Evolutionary conservation across 2,797 vertebrate genomes (phyloP).

Genomic region (Peromyscus attwateri): DNA sequence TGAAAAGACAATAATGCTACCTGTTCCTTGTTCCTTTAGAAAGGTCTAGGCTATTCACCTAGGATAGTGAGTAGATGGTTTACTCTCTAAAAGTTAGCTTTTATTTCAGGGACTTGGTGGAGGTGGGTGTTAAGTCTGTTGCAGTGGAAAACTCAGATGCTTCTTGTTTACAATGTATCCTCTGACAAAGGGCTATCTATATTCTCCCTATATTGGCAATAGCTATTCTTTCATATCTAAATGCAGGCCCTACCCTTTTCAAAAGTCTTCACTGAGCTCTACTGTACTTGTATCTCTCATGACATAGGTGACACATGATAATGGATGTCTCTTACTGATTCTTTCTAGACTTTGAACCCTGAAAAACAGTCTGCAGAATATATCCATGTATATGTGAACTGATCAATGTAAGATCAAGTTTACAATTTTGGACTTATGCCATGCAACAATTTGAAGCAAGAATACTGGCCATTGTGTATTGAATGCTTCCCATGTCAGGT

Average conservation of each 20-base stretch:
- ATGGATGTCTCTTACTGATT: not conserved
- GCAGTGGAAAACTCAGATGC: constrained; percentile 1
- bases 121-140: not conserved
- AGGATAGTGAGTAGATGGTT: not conserved
- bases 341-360: not conserved
- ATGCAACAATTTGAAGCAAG: constrained; percentile 32
- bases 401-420: not conserved
- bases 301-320: not conserved
- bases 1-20: not conserved
- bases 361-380: constrained; percentile 13
- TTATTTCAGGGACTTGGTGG: not conserved
- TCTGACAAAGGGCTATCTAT: not conserved
- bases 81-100: not conserved
- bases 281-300: not conserved
- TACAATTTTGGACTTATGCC: not conserved
- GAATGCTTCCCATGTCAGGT: not conserved
- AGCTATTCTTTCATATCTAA: constrained; percentile 17
- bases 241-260: not conserved
- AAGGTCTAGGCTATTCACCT: not conserved
- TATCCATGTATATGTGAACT: not conserved
- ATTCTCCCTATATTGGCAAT: not conserved
- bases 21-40: not conserved
- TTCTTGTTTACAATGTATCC: constrained; percentile 15
- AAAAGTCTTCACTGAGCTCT: not conserved
- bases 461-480: not conserved